phyloP scores from a whole-genome alignment of 2,797 vertebrate genomes.

The Pelodytes ibericus region DNA sequence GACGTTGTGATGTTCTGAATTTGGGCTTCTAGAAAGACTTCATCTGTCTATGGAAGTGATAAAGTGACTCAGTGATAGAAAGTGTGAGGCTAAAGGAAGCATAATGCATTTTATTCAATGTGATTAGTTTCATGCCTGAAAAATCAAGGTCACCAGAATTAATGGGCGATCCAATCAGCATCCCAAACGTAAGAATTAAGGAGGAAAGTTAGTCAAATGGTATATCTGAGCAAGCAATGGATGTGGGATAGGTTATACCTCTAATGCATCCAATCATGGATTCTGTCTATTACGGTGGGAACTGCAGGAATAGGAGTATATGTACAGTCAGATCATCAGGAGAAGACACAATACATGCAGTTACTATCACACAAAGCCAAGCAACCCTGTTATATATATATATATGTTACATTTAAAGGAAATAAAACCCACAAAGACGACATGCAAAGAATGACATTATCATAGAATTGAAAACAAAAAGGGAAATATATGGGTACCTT shows the following conservation, averaged over 20 bases:
- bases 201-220: conserved; percentile 76
- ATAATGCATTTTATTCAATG: conserved; percentile 61
- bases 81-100: background rate
- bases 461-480: too few relatives aligned
- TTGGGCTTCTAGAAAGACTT: conserved; percentile 98
- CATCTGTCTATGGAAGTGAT: conserved; percentile 84
- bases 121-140: conserved; percentile 92
- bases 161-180: conserved; percentile 73
- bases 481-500: too few relatives aligned
- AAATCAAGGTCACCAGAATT: conserved; percentile 75
- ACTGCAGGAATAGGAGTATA: too few relatives aligned
- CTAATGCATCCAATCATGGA: background rate
- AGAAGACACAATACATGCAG: too few relatives aligned
- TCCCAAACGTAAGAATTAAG: conserved; percentile 70
- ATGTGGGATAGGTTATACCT: conserved; percentile 70
- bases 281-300: too few relatives aligned
- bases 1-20: conserved; percentile 99
- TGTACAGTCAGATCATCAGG: too few relatives aligned
- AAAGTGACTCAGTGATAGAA: conserved; percentile 40
- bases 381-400: too few relatives aligned
- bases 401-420: too few relatives aligned
- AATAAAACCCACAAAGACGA: too few relatives aligned
- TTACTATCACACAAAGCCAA: too few relatives aligned
- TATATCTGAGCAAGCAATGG: conserved; percentile 74
- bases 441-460: too few relatives aligned